phyloP scores from a whole-genome alignment of 2,113 vertebrate genomes.

The Syngnathus typhle region DNA sequence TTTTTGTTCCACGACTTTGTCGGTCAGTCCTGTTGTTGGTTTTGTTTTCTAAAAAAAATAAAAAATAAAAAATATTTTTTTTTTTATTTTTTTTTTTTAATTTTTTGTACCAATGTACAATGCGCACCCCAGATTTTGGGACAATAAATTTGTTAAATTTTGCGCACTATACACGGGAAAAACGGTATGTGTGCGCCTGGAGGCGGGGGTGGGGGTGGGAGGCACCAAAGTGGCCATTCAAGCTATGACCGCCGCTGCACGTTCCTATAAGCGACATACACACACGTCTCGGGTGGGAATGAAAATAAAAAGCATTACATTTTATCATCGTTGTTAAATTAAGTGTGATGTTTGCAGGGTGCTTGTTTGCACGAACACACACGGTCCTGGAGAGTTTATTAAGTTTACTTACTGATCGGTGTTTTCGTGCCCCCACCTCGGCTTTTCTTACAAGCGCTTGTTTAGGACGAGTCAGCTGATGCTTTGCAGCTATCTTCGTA shows the following conservation, averaged over 20 bases:
- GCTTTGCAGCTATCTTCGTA: constrained; percentile 40
- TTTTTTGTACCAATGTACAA: too few species aligned
- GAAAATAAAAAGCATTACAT: neutral
- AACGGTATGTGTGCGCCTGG: neutral
- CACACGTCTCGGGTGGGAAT: neutral
- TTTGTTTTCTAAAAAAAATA: too few species aligned
- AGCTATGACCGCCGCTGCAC: neutral
- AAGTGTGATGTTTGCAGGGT: neutral
- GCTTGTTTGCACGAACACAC: constrained; percentile 7
- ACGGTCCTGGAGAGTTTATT: constrained; percentile 5
- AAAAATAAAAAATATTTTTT: too few species aligned
- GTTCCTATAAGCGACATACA: neutral
- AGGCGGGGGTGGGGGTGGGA: neutral
- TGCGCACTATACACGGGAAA: too few species aligned
- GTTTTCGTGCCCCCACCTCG: constrained; percentile 15
- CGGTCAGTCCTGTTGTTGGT: too few species aligned
- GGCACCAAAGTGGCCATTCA: neutral
- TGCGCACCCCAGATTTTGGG: too few species aligned
- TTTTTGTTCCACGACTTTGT: too few species aligned
- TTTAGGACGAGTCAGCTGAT: constrained; percentile 10
- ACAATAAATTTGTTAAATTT: too few species aligned
- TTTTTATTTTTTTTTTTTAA: too few species aligned
- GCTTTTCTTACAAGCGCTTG: constrained; percentile 5
- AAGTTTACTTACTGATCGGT: constrained; percentile 30
- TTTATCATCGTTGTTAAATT: neutral